Base-by-base conservation (phyloP, 2,113 vertebrate species). In the Corythoichthys haematopterus region DNA sequence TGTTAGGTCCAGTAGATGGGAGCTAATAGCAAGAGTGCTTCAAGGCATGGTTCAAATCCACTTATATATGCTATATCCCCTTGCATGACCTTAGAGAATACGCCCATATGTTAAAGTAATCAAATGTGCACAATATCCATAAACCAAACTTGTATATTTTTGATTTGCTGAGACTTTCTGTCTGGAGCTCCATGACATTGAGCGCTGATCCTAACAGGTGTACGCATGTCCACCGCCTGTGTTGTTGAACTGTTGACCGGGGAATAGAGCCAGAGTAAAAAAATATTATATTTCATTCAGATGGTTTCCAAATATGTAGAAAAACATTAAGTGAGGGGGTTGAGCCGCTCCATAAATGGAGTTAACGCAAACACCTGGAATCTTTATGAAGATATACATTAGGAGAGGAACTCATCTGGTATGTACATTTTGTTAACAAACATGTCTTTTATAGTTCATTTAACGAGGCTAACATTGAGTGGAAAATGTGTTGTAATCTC, bases 291-390 rank as follows among this genome's bases (percentile, higher is more conserved):
- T 85, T 81, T 88, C 72, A 69, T 66, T 60, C 66, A 76, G 62
- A 82, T 82, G 69, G 68, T 69, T 87, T 86, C 56, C 60, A 68
- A 83, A 68, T 69, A 52, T 63, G 68, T 58, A 76, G 66, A 43
- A 57, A 65, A 65, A 69, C 28, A 75, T 59, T 76, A 66, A 63
- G 68, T 15, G 46, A 75, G 69, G 68, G 53, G 69, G 55, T 60
- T 40, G 7, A 69, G 71, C 66, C 56, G 62, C 65, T 68, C 55
- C 45, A 40, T 77, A 55, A 71, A 77, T 74, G 70, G 50, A 59
- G 78, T 80, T 58, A 67, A 81, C 71, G 70, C 73, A 83, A 83
- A 75, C 79, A 80, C 77, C 70, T 80, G 71, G 57, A 57, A 70
- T 72, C 74, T 65, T 75, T 78, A 72, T 83, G 69, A 80, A 72